Evolutionary conservation across 2,888 invertebrate genomes (phyloP).

Genomic region (Petrolisthes manimaculis): DNA sequence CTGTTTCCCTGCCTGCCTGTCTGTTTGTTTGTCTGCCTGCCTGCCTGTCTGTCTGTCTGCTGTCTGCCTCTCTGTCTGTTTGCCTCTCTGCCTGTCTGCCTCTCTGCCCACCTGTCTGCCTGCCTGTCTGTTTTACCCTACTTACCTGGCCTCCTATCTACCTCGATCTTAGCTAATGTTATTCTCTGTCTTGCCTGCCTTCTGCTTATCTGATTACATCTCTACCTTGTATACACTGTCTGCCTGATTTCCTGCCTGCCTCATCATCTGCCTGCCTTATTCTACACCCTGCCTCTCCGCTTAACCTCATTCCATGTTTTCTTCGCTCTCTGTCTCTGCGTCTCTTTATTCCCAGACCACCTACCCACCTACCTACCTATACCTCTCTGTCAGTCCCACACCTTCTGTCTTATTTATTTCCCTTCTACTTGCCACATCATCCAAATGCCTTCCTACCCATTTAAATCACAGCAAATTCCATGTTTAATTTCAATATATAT

Average conservation of each 20-base stretch:
- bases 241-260: not conserved
- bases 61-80: too few relatives aligned
- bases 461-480: too few relatives aligned
- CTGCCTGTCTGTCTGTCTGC: too few relatives aligned
- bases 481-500: too few relatives aligned
- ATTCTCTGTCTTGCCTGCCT: not conserved
- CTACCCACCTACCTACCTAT: not conserved
- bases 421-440: not conserved
- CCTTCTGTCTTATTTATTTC: not conserved
- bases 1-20: too few relatives aligned
- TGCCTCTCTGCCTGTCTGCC: too few relatives aligned
- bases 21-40: too few relatives aligned
- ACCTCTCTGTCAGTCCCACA: not conserved
- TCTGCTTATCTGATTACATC: not conserved
- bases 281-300: not conserved
- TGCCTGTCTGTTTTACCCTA: too few relatives aligned
- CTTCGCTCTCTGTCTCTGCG: not conserved
- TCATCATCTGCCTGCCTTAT: not conserved
- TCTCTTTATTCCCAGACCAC: not conserved
- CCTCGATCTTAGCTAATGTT: not conserved
- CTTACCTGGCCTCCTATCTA: not conserved
- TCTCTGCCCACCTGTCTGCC: too few relatives aligned
- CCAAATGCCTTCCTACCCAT: not conserved
- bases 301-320: not conserved
- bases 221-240: not conserved